These are phyloP conservation scores for Pseudopodoces humilis DNA, from an alignment of 2,113 vertebrate species.

Conservation along the genomic window DNA sequence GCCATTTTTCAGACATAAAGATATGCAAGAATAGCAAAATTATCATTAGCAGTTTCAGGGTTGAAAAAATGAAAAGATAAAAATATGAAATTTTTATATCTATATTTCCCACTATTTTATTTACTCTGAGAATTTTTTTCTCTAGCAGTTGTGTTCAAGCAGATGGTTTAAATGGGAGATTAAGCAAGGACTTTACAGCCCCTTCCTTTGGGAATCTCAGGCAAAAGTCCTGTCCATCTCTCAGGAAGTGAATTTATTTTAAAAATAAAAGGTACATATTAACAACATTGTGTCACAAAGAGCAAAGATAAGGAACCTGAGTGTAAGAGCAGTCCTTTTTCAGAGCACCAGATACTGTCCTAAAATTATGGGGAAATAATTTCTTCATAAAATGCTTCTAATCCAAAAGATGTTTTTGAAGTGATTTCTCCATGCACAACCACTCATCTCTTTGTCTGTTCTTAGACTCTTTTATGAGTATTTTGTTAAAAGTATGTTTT, in stretches of 20 bases:
- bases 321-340: not conserved
- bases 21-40: not conserved
- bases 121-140: no score
- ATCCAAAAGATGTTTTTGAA: not conserved
- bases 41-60: no score
- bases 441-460: not conserved
- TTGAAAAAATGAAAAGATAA: no score
- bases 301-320: not conserved
- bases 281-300: not conserved
- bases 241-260: not conserved
- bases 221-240: no score
- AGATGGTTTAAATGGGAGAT: no score
- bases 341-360: not conserved
- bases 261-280: not conserved
- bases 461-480: not conserved
- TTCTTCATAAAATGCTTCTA: not conserved
- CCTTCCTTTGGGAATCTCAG: no score
- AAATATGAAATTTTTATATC: no score
- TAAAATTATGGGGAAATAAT: not conserved
- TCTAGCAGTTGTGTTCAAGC: no score
- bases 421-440: not conserved
- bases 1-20: not conserved
- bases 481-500: not conserved
- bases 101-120: no score
- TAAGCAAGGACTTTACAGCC: no score